Base-by-base conservation (phyloP, 2,888 invertebrate genomes). In the Tortrix viridana region DNA sequence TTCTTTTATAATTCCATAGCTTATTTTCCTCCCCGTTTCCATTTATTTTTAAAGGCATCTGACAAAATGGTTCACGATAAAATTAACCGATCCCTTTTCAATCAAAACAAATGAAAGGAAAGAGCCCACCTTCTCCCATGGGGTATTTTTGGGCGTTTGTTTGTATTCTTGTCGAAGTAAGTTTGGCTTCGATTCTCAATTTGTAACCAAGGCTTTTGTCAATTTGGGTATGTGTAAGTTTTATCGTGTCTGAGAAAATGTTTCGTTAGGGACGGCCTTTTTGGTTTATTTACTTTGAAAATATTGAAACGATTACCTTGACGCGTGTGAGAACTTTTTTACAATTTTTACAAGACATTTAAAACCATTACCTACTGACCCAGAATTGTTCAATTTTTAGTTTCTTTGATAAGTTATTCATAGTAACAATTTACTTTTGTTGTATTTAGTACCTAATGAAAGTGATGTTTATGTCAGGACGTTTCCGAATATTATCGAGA, bases 31-130 rank as follows among this genome's bases (percentile, higher is more conserved):
- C 57, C 46, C 44, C 46, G 46, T 56, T 62, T 57, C 56, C 56
- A 47, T 63, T 41, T 58, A 63, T 58, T 62, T 52, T 41, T 53
- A 58, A 23, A 47, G 46, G 20, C 62, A 63, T 58, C 47, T 63
- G 63, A 63, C 57, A 63, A 63, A 63, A 58, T 63, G 58, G 63
- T 58, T 58, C 63, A 18, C 63, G 47, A 63, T 63, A 57, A 58
- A 63, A 63, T 63, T 58, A 58, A 48, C 63, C 47, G 53, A 43
- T 63, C 63, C 63, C 43, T 58, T 63, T 63, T 63, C 63, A 63
- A 63, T 63, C 63, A 63, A 52, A 58, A 63, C 57, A 58, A 58
- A 63, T 63, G 58, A 63, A 53, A 53, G 63, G 26, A 58, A n/a
- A 32, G 46, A 16, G 47, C 32, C 12, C 1, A 22, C 49, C 37